Base-by-base conservation (phyloP, 2,888 invertebrate genomes). In the Andrena fulva region DNA sequence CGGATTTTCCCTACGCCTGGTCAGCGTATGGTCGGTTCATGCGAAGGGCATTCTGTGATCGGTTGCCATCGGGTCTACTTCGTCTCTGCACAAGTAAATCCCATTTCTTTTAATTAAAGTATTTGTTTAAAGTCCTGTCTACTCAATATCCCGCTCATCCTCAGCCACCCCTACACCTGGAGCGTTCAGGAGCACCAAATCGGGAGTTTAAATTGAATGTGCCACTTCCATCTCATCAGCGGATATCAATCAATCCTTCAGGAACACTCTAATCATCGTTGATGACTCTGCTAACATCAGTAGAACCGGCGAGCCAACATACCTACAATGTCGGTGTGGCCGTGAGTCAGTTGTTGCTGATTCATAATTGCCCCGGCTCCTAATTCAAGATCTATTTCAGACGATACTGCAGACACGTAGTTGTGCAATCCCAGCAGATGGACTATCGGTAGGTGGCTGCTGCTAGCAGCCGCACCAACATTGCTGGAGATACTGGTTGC, bases 391-490 rank as follows among this genome's bases (percentile, higher is more conserved):
- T 84, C 70, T 73, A 56, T 67, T 80, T 60, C 54, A 66, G 71
- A 81, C 80, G 80, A 86, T 86, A 88, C 60, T 69, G 75, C 77
- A 60, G 59, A 64, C 54, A 73, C 52, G 24, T 12, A 10, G 77
- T 85, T 86, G 76, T 68, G 71, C 79, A 76, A 82, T 76, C 68
- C 75, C 31, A 63, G 35, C 70, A 86, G 85, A 88, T 88, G 82
- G 52, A 77, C 50, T 88, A 87, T 88, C 84, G 82, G 76, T 67
- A 48, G 60, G 69, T 62, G 33, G 31, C 60, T 24, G 52, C 4
- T 33, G 60, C 62, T 66, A 64, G 64, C 54, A 69, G 20, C 64
- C 42, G 59, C 70, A 59, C 62, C 56, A 78, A 78, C 63, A 68
- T 70, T 63, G 71, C 62, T 16, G 29, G 69, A 74, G 82, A 72